Conservation (phyloP, 2,888 invertebrate genomes). For the Chrysodeixis includens region DNA sequence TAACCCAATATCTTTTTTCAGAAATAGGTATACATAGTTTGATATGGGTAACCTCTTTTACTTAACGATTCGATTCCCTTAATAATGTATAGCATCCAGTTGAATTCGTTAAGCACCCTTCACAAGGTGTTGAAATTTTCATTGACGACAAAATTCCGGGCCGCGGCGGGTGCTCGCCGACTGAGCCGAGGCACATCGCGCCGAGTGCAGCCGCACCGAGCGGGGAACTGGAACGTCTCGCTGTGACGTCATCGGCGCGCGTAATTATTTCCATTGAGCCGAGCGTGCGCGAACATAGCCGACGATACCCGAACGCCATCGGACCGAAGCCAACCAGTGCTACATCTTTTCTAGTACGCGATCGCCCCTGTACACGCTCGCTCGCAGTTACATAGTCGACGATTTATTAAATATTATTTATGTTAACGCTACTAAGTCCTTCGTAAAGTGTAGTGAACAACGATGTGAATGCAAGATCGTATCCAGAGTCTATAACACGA, state of each 20-base stretch:
- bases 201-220: constrained; percentile 64
- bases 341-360: constrained; percentile 85
- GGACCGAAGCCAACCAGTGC: constrained; percentile 84
- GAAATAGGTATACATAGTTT: not conserved
- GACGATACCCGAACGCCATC: constrained; percentile 72
- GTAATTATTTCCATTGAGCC: constrained; percentile 80
- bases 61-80: not conserved
- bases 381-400: constrained; percentile 63
- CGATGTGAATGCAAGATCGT: constrained; percentile 38
- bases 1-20: not conserved
- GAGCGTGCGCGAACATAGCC: constrained; percentile 74
- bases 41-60: constrained; percentile 1
- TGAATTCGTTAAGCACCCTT: constrained; percentile 13
- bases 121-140: constrained; percentile 36
- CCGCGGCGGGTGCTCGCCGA: constrained; percentile 10
- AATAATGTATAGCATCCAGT: constrained; percentile 1
- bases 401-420: constrained; percentile 60
- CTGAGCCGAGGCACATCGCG: constrained; percentile 21
- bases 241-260: constrained; percentile 80
- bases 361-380: constrained; percentile 75
- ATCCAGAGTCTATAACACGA: constrained; percentile 31
- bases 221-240: constrained; percentile 58
- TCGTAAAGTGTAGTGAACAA: constrained; percentile 54
- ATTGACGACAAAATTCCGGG: constrained; percentile 33
- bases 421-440: constrained; percentile 62